These are phyloP conservation scores for Azemiops feae DNA, from an alignment of 2,113 vertebrate genomes.

Conservation along the genomic window DNA sequence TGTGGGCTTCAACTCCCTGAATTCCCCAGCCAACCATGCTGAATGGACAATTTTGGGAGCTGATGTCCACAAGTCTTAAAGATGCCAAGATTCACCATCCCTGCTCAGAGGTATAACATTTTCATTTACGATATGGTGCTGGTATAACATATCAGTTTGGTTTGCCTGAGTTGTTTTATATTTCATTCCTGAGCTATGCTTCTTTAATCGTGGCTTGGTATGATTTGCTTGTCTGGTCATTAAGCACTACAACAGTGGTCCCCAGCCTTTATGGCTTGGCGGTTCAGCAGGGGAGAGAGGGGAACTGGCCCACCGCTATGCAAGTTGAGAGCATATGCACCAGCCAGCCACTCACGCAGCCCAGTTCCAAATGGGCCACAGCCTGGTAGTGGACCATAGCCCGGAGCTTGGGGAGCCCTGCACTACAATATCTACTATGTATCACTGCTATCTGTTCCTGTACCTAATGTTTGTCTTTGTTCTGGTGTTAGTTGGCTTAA, in stretches of 20 bases:
- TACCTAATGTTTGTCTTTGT: background rate
- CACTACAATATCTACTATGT: background rate
- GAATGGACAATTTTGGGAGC: no score
- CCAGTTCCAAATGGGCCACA: background rate
- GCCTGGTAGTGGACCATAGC: background rate
- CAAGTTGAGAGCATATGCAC: background rate
- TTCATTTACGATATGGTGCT: background rate
- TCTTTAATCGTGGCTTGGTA: background rate
- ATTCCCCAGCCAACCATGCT: no score
- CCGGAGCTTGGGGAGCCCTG: background rate
- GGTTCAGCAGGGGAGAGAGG: no score
- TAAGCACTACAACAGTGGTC: no score
- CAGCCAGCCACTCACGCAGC: background rate
- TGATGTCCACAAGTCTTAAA: no score
- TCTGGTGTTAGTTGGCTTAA: background rate
- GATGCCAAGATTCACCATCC: no score
- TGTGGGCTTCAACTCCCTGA: no score
- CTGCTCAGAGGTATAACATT: background rate
- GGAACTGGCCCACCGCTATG: no score
- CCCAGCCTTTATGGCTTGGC: no score
- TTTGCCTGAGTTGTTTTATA: background rate
- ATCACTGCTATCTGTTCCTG: background rate
- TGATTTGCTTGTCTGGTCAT: background rate
- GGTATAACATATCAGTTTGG: background rate
- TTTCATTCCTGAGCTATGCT: background rate